Evolutionary conservation across 1,140 invertebrate species (phyloP).

Genomic region (Drosophila neocordata): DNA sequence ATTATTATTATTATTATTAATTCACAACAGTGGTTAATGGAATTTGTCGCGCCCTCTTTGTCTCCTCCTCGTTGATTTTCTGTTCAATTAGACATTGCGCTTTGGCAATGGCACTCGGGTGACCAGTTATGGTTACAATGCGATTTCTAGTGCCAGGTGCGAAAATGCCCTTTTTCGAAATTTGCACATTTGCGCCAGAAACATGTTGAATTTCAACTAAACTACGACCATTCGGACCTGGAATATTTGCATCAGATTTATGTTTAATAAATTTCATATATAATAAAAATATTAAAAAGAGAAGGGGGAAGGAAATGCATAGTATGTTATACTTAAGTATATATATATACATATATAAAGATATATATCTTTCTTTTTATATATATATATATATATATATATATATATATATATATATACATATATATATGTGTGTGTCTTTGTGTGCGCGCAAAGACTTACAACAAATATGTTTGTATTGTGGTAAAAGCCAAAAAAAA

Average conservation of each 20-base stretch:
- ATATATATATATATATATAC: not conserved
- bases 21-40: conserved; percentile 89
- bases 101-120: conserved; percentile 92
- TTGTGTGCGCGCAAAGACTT: conserved; percentile 12
- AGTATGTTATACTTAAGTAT: conserved; percentile 12
- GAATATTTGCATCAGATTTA: conserved; percentile 78
- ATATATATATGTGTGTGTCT: conserved; percentile 7
- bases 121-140: conserved; percentile 97
- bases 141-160: conserved; percentile 97
- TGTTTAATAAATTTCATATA: conserved; percentile 57
- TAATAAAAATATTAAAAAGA: conserved; percentile 12
- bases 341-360: conserved; percentile 24
- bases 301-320: conserved; percentile 19
- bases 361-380: not conserved
- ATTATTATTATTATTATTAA: conserved; percentile 44
- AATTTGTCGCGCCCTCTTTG: conserved; percentile 95
- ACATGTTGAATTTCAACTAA: conserved; percentile 98
- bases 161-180: conserved; percentile 99
- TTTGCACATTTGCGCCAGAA: conserved; percentile 98
- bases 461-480: conserved; percentile 4
- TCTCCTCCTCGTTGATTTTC: conserved; percentile 96
- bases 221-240: conserved; percentile 95
- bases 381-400: conserved; percentile 11
- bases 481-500: conserved; percentile 5
- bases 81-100: conserved; percentile 98